These are phyloP conservation scores for Elephas maximus DNA, from an alignment of 2,113 vertebrate species.

Conservation along the genomic window DNA sequence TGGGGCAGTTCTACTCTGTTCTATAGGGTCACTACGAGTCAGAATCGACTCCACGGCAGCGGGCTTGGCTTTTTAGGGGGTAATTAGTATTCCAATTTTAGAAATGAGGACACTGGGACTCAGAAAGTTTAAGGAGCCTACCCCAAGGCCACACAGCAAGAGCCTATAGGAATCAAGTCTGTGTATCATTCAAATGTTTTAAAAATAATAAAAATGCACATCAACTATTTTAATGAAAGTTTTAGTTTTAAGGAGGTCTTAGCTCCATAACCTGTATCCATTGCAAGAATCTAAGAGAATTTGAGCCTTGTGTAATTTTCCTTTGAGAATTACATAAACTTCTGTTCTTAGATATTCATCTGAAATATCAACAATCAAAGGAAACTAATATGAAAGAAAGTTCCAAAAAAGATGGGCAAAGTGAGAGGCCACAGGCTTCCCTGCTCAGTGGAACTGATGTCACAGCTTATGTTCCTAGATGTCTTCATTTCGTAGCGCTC, in stretches of 20 bases:
- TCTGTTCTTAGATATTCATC: conserved; percentile 30
- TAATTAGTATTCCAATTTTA: background rate
- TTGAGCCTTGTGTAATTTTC: background rate
- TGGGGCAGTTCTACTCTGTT: no score
- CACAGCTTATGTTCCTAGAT: background rate
- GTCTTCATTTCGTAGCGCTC: background rate
- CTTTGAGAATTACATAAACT: conserved; percentile 42
- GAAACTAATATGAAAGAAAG: background rate
- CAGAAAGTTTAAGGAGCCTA: background rate
- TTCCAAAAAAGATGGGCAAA: background rate
- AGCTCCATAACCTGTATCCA: background rate
- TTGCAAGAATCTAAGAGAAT: background rate
- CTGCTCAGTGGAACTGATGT: background rate
- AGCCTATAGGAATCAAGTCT: background rate
- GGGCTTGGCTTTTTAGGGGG: no score
- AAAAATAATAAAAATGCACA: conserved; percentile 3
- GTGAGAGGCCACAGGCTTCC: background rate
- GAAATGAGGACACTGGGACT: background rate
- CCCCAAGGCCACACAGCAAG: background rate
- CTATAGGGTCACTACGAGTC: no score
- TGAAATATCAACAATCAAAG: background rate
- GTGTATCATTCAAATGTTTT: background rate
- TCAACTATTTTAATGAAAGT: background rate
- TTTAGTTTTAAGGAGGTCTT: background rate
- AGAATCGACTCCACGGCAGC: no score